Evolutionary conservation across 2,888 invertebrate species (phyloP), one percentile per base, ranked within the genome.

Genomic region (Chrysopilus asiliformis): DNA sequence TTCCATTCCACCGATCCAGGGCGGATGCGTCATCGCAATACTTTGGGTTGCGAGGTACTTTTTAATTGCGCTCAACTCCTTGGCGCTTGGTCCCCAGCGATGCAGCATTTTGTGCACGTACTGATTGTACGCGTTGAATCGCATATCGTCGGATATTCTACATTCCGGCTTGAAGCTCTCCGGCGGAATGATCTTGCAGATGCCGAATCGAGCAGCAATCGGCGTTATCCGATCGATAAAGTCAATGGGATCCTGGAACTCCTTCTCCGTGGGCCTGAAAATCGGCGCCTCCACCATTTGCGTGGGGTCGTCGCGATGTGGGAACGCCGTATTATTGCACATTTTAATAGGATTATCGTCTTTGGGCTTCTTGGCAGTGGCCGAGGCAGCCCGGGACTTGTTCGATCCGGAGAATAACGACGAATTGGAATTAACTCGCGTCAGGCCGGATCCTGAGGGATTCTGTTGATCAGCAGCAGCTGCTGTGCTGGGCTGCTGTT

Each of bases 1-100:
- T 66, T 94, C 93, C 66, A 91, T 77, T 4, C 91, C 89, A 18
- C 90, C 89, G 47, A 91, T 76, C 74, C 79, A 73, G 1, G 91
- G 90, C 2, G 80, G 74, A 50, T 80, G 76, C 19, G 71, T 74
- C 47, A 85, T 70, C 2, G 71, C 69, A 4, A 85, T 79, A 45
- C 76, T 79, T 52, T 87, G 82, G 0, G 79, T 77, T 1, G 78
- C 73, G 40, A 89, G 64, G 57, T 85, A 81, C 47, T 82, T 79
- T 48, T 75, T 79, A 32, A 94, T 90, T 6, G 86, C 84, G 56
- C 81, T 78, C 55, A 87, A 68, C 57, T 90, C 84, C 46, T 80
- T 76, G 1, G 84, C 77, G 48, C 82, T 86, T 0, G 85, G 80
- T 0, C 93, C 91, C 90, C 90, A 93, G 20, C 91, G 74, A 48